Evolutionary conservation across 2,113 vertebrate species (phyloP), one percentile per base, ranked within the genome.

Genomic region (Phylloscopus trochilus): DNA sequence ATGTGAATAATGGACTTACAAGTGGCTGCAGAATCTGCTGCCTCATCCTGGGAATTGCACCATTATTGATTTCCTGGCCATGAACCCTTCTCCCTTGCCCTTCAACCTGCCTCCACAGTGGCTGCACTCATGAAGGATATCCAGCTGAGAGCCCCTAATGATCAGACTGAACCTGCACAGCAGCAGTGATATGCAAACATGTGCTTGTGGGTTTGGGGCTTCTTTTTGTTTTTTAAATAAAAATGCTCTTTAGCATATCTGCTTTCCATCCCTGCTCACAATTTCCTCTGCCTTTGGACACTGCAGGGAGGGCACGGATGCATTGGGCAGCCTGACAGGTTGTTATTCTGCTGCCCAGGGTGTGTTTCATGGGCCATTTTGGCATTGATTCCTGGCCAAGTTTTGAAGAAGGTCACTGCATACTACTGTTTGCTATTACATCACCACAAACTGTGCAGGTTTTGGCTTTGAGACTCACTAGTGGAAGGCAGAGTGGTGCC

Each of bases 51-150:
- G 82, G 85, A 76, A 67, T 58, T 26, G 88, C 83, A 89, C 47
- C 28, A 2, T 19, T 95, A 96, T 92, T 87, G 95, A 96, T 96
- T 90, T 92, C 49, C 92, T 89, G 93, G 85, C 93, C 92, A 14
- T 37, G 73, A 80, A 78, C 79, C 55, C 33, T 64, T 64, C 82
- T 81, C 52, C 73, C 68, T 20, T 52, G 86, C 92, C 91, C 90
- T 97, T 90, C 84, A 70, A 7, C 85, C 82, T 0, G 0, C 80
- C 94, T 60, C 52, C 92, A 79, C 64, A 15, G 76, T 3, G 83
- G 15, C 80, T 95, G 85, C 80, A 21, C 72, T 91, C 75, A 6
- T 37, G 56, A 86, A 49, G 68, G 28, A 53, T 28, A 39, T 37
- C 51, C 79, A 69, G 5, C 4, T 35, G 51, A 79, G 82, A 85